These are phyloP conservation scores for Drosophila pseudotalamancana DNA, from an alignment of 2,888 invertebrate genomes.

Conservation along the genomic window DNA sequence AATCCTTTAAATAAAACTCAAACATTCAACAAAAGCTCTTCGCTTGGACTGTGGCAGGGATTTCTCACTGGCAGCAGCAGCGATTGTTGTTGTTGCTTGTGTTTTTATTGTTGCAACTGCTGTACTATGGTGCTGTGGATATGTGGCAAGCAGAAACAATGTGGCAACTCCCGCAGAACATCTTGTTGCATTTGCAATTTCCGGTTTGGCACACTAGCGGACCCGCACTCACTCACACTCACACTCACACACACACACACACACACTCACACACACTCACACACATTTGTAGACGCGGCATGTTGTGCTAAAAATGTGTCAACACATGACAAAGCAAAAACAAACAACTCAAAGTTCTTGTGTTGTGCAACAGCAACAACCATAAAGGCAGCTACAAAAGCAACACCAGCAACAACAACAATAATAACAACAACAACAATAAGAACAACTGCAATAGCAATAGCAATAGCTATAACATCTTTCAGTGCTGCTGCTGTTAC, in stretches of 20 bases:
- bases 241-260: background rate
- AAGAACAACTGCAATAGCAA: conserved; percentile 13
- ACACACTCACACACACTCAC: background rate
- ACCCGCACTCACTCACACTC: conserved; percentile 6
- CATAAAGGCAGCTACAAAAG: conserved; percentile 14
- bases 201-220: conserved; percentile 59
- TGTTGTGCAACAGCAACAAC: conserved; percentile 29
- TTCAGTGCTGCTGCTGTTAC: conserved; percentile 31
- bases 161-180: conserved; percentile 65
- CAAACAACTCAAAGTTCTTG: conserved; percentile 76
- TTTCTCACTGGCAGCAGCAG: conserved; percentile 7
- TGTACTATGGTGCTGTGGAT: conserved; percentile 19
- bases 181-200: conserved; percentile 80
- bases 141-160: conserved; percentile 56
- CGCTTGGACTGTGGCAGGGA: conserved; percentile 1
- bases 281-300: conserved; percentile 21
- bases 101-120: conserved; percentile 31
- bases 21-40: conserved; percentile 1
- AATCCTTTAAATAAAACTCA: conserved; percentile 17
- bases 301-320: conserved; percentile 71
- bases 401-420: conserved; percentile 17
- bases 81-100: background rate
- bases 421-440: background rate
- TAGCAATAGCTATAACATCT: conserved; percentile 14
- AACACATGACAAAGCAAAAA: conserved; percentile 72